phyloP scores from a whole-genome alignment of 1,140 invertebrate genomes.

The Zaprionus nigranus region DNA sequence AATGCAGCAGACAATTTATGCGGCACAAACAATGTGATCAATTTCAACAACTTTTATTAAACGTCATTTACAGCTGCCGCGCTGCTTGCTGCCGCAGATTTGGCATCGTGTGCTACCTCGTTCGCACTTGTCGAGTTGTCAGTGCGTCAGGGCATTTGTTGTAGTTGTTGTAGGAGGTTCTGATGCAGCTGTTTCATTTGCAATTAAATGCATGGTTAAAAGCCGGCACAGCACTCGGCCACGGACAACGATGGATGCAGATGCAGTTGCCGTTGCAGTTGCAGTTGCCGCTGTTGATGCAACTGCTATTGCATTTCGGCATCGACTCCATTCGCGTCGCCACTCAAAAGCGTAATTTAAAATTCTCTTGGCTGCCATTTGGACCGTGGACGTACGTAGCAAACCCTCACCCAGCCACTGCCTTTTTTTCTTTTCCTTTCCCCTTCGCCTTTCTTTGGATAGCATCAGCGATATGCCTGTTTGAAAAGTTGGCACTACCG shows the following conservation, averaged over 20 bases:
- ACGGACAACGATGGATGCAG: conserved; percentile 7
- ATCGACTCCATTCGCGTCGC: conserved; percentile 50
- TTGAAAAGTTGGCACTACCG: conserved; percentile 35
- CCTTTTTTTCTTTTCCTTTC: too few species aligned
- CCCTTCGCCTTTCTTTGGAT: conserved; percentile 57
- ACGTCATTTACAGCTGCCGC: conserved; percentile 77
- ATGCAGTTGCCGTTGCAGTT: conserved; percentile 8
- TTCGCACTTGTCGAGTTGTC: conserved; percentile 65
- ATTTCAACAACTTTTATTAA: conserved; percentile 83
- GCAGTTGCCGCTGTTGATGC: conserved; percentile 43
- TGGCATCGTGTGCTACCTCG: conserved; percentile 32
- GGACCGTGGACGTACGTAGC: conserved; percentile 43
- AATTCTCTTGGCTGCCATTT: conserved; percentile 81
- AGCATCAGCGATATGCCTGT: conserved; percentile 66
- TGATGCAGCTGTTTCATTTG: conserved; percentile 70
- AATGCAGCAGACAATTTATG: conserved; percentile 71
- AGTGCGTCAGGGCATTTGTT: conserved; percentile 38
- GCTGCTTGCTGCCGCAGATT: conserved; percentile 45
- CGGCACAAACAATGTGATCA: conserved; percentile 77
- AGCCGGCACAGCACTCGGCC: conserved; percentile 20
- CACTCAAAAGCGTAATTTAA: conserved; percentile 82
- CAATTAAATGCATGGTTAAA: conserved; percentile 79
- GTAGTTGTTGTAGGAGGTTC: conserved; percentile 20
- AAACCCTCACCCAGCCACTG: neutral
- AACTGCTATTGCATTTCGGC: conserved; percentile 69